These are phyloP conservation scores for Takifugu bimaculatus DNA, from an alignment of 2,113 vertebrate species.

Conservation along the genomic window DNA sequence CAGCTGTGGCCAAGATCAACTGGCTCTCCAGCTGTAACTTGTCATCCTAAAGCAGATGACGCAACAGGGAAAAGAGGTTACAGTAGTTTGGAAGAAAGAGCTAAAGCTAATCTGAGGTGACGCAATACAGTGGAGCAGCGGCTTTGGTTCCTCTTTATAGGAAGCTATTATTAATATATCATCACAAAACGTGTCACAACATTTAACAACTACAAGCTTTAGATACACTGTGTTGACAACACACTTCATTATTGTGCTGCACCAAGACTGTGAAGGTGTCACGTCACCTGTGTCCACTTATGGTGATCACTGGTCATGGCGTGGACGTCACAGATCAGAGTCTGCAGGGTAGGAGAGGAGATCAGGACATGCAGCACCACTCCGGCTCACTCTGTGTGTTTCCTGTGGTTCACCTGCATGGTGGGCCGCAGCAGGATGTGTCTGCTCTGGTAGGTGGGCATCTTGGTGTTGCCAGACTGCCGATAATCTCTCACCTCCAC, in stretches of 20 bases:
- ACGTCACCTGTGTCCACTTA: constrained; percentile 95
- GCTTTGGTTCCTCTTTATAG: no score
- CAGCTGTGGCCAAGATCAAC: constrained; percentile 92
- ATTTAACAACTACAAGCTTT: neutral
- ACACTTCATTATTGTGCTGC: neutral
- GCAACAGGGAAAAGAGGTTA: neutral
- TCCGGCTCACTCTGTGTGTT: neutral
- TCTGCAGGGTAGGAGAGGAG: constrained; percentile 71
- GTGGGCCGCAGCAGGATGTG: constrained; percentile 93
- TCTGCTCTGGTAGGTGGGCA: constrained; percentile 89
- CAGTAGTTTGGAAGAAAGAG: neutral
- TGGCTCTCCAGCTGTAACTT: constrained; percentile 97
- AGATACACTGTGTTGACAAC: neutral
- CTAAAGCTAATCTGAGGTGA: neutral
- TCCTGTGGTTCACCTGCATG: constrained; percentile 83
- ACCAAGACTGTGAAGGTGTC: neutral
- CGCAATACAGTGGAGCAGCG: neutral
- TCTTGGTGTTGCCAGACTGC: constrained; percentile 90
- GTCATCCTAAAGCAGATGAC: constrained; percentile 81
- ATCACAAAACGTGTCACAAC: neutral
- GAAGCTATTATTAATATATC: neutral
- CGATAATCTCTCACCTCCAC: constrained; percentile 96
- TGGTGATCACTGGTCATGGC: constrained; percentile 98
- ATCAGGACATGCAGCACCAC: neutral
- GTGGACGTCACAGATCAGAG: constrained; percentile 96